phyloP scores from a whole-genome alignment of 2,113 vertebrate species.

The Tenrec ecaudatus region DNA sequence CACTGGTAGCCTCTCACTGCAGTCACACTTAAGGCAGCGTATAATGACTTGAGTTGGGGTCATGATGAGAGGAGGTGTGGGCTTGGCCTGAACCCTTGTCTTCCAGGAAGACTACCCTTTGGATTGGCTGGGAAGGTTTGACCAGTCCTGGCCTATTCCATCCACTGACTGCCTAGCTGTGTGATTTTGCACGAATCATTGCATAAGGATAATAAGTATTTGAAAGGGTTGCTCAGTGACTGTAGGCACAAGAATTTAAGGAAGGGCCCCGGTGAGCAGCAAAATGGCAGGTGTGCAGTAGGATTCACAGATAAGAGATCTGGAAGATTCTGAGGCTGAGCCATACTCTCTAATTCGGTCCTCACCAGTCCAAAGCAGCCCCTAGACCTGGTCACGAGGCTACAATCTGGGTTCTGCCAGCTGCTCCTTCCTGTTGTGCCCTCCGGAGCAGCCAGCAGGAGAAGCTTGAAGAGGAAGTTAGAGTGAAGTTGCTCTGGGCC shows the following conservation, averaged over 20 bases:
- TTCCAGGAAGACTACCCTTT: not conserved
- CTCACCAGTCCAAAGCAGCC: not conserved
- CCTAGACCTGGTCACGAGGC: not conserved
- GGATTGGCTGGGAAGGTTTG: not conserved
- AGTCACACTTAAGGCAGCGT: not conserved
- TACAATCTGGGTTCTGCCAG: not conserved
- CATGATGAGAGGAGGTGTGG: not conserved
- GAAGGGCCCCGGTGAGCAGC: not conserved
- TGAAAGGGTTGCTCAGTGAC: not conserved
- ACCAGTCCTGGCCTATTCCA: not conserved
- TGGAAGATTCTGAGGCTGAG: not conserved
- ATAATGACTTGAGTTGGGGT: not conserved
- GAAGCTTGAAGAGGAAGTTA: conserved; percentile 78
- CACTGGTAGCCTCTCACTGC: not conserved
- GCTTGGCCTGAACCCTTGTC: not conserved
- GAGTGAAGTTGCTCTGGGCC: conserved; percentile 73
- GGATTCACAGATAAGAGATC: not conserved
- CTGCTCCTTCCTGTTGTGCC: not conserved
- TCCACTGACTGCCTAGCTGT: not conserved
- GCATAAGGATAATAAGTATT: not conserved
- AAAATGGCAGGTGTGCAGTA: not conserved
- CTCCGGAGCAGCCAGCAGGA: not conserved
- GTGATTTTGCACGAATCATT: not conserved
- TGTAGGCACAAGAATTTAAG: no score
- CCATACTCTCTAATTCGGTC: not conserved